Evolutionary conservation across 2,797 vertebrate species (phyloP).

Genomic region (Molothrus ater): DNA sequence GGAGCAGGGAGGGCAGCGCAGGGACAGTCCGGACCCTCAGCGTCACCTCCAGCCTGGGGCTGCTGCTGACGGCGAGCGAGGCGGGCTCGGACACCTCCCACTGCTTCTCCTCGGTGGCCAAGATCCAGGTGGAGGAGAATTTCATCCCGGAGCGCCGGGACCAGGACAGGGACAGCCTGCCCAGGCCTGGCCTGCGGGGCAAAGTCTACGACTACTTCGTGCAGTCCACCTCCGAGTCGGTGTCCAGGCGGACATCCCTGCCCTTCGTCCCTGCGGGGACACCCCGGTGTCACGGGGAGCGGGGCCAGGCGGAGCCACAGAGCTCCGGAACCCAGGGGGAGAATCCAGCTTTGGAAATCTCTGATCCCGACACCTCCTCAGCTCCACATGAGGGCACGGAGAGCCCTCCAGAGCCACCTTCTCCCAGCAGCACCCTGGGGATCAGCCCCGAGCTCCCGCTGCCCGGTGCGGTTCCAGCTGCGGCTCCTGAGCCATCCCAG

Average conservation of each 20-base stretch:
- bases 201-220: constrained; percentile 89
- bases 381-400: neutral
- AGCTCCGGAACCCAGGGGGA: fast-evolving
- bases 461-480: neutral
- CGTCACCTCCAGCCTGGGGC: constrained; percentile 75
- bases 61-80: constrained; percentile 76
- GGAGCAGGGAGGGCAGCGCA: neutral
- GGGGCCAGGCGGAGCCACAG: fast-evolving
- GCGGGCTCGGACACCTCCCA: constrained; percentile 71
- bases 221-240: constrained; percentile 80
- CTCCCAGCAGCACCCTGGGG: constrained; percentile 66
- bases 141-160: constrained; percentile 67
- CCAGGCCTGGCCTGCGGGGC: constrained; percentile 53
- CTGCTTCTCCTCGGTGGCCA: constrained; percentile 84
- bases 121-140: constrained; percentile 85
- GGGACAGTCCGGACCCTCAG: constrained; percentile 67
- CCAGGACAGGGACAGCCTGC: neutral
- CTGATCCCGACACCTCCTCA: fast-evolving
- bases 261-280: neutral
- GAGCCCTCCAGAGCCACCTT: neutral
- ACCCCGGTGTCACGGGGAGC: fast-evolving
- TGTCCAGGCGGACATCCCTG: constrained; percentile 49
- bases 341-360: fast-evolving
- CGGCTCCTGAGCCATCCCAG: constrained; percentile 65
- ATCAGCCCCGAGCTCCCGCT: constrained; percentile 70